These are phyloP conservation scores for Meda fulgida DNA, from an alignment of 2,797 vertebrate species.

Conservation along the genomic window DNA sequence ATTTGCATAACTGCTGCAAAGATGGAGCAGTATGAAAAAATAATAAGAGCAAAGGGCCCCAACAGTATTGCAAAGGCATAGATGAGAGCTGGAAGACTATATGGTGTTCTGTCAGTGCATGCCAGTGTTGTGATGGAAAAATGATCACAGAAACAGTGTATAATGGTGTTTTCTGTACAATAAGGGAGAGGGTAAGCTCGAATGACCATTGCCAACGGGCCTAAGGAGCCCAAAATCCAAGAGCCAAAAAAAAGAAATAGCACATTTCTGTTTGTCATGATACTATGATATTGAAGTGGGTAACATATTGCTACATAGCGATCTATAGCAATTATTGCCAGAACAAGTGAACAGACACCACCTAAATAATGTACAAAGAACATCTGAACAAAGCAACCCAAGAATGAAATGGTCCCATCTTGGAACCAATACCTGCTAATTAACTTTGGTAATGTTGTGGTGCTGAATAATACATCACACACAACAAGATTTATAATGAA, in stretches of 20 bases:
- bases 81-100: constrained; percentile 70
- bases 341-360: constrained; percentile 69
- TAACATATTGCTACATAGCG: constrained; percentile 53
- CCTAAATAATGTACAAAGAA: constrained; percentile 76
- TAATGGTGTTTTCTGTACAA: constrained; percentile 74
- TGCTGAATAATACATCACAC: constrained; percentile 71
- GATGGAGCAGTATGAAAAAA: constrained; percentile 75
- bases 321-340: constrained; percentile 65
- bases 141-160: constrained; percentile 81
- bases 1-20: constrained; percentile 71
- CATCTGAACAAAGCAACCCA: constrained; percentile 73
- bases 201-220: constrained; percentile 39
- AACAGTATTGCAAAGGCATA: constrained; percentile 69
- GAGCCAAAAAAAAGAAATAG: constrained; percentile 27
- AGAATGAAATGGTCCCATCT: constrained; percentile 63
- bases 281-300: constrained; percentile 46
- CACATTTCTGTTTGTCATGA: constrained; percentile 54
- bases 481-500: constrained; percentile 71
- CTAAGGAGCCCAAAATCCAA: constrained; percentile 45
- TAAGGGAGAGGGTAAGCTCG: constrained; percentile 73
- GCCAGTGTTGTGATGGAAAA: constrained; percentile 74
- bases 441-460: constrained; percentile 69
- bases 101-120: constrained; percentile 73
- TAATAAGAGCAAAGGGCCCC: constrained; percentile 69
- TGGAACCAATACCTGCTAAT: constrained; percentile 70